These are phyloP conservation scores for Kradibia gibbosae DNA, from an alignment of 1,140 invertebrate species.

Conservation along the genomic window DNA sequence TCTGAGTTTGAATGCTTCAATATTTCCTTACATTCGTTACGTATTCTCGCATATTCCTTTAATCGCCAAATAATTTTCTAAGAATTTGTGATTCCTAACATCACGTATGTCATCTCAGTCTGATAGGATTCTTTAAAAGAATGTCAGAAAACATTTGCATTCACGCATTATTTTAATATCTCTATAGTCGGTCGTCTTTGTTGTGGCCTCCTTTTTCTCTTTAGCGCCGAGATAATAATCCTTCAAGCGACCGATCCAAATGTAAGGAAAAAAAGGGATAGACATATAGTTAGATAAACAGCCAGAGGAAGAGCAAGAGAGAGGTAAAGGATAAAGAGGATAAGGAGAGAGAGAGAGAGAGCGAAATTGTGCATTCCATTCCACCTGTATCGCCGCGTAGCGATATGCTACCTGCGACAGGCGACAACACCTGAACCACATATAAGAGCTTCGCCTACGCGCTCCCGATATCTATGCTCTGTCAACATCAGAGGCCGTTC, in stretches of 20 bases:
- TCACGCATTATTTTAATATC: no score
- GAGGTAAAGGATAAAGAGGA: no score
- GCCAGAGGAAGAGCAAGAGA: no score
- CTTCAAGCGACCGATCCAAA: no score
- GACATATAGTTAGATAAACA: no score
- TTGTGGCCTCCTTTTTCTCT: no score
- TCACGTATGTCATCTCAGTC: no score
- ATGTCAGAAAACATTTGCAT: no score
- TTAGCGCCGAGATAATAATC: no score
- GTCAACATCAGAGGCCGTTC: not conserved
- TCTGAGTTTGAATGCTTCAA: not conserved
- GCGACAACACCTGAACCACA: slow-evolving; percentile 39
- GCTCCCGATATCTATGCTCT: not conserved
- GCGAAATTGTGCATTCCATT: slow-evolving; percentile 4
- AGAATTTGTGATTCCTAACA: not conserved
- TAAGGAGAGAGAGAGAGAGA: not conserved
- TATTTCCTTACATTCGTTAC: not conserved
- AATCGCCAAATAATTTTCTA: not conserved
- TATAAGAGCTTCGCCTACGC: slow-evolving; percentile 21
- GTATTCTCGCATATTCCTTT: not conserved
- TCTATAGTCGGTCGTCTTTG: no score
- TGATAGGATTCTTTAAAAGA: no score
- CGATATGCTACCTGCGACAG: slow-evolving; percentile 21
- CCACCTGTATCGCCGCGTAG: slow-evolving; percentile 1
- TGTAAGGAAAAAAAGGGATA: no score